Evolutionary conservation across 2,113 vertebrate genomes (phyloP).

Genomic region (Hippolais icterina): DNA sequence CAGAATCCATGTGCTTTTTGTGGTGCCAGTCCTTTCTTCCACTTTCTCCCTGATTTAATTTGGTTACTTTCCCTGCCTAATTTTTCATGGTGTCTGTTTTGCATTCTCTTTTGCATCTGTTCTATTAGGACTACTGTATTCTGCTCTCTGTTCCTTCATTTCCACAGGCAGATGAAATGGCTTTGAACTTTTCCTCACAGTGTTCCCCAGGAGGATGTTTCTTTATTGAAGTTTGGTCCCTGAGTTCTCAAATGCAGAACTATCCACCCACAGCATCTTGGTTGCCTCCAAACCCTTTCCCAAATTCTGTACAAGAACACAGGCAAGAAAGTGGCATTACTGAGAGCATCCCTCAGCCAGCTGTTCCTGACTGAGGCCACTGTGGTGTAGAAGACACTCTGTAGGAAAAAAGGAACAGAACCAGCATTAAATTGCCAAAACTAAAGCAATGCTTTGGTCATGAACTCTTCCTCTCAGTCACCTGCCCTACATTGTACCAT

Average conservation of each 20-base stretch:
- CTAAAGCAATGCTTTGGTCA: not conserved
- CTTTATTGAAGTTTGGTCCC: not conserved
- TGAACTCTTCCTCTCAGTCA: not conserved
- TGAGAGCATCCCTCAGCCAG: not conserved
- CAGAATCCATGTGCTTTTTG: not conserved
- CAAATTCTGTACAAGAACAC: not conserved
- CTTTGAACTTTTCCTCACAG: not conserved
- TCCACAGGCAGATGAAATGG: not conserved
- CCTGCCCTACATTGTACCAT: not conserved
- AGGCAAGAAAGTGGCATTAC: not conserved
- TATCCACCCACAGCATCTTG: not conserved
- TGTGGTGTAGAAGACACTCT: not conserved
- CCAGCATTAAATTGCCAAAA: not conserved
- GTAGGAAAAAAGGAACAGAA: not conserved
- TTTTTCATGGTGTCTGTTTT: not conserved
- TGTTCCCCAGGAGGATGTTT: not conserved
- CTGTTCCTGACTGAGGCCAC: not conserved
- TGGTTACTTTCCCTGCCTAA: not conserved
- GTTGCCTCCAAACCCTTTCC: not conserved
- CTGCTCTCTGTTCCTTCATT: not conserved
- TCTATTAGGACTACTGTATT: not conserved
- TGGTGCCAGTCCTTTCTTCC: not conserved
- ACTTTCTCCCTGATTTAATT: not conserved
- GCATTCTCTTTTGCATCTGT: not conserved
- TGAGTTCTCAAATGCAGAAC: not conserved